Conservation (phyloP, 1,140 invertebrate genomes). For the Drosophila orosa region DNA sequence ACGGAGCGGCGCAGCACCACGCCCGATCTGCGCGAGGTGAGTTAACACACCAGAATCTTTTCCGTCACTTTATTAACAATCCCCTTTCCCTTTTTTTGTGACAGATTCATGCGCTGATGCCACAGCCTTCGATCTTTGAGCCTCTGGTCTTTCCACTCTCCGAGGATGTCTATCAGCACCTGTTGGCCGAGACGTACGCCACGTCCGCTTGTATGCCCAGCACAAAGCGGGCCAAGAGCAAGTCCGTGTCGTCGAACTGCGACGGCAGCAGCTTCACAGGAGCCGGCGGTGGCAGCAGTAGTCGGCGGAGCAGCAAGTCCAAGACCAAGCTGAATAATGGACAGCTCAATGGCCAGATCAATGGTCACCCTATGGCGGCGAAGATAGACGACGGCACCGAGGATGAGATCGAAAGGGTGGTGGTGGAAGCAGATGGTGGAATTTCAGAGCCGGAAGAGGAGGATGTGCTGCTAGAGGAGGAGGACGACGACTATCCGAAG, state of each 20-base stretch:
- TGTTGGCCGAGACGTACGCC: constrained; percentile 49
- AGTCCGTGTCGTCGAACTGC: constrained; percentile 65
- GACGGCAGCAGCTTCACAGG: constrained; percentile 37
- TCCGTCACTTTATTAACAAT: background rate
- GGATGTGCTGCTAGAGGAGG: constrained; percentile 58
- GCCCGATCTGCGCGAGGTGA: constrained; percentile 84
- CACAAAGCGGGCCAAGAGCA: constrained; percentile 62
- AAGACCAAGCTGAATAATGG: constrained; percentile 46
- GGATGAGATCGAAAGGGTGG: background rate
- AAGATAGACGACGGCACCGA: constrained; percentile 31
- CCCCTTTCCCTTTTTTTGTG: background rate
- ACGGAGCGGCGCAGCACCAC: constrained; percentile 79
- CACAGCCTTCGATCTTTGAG: constrained; percentile 52
- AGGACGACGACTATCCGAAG: constrained; percentile 70
- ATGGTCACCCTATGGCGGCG: constrained; percentile 11
- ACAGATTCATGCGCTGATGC: constrained; percentile 11
- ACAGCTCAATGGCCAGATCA: constrained; percentile 31
- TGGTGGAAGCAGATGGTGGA: constrained; percentile 1
- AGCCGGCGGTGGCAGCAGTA: constrained; percentile 22
- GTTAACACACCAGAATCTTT: background rate
- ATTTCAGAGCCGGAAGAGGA: constrained; percentile 54
- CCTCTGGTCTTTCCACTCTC: constrained; percentile 60
- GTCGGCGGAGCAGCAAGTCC: constrained; percentile 65
- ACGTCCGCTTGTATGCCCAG: constrained; percentile 22
- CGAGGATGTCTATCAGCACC: constrained; percentile 57